phyloP scores from a whole-genome alignment of 2,113 vertebrate species.

The Epinephelus lanceolatus region DNA sequence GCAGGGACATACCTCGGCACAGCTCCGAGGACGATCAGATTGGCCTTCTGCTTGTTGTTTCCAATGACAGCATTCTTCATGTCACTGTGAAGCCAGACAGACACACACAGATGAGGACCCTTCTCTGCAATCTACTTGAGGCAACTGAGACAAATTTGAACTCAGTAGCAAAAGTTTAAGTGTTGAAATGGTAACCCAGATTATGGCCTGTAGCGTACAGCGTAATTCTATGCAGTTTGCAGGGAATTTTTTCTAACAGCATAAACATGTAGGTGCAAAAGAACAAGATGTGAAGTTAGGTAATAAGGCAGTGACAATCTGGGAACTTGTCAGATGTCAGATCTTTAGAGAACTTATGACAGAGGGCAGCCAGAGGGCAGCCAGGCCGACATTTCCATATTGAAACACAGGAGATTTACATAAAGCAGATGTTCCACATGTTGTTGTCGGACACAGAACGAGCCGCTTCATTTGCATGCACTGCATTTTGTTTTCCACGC shows the following conservation, averaged over 20 bases:
- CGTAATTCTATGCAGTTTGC: too few species aligned
- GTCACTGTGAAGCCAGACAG: constrained; percentile 86
- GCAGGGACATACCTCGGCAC: constrained; percentile 90
- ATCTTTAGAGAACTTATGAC: too few species aligned
- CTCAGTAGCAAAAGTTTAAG: neutral
- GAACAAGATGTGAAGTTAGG: neutral
- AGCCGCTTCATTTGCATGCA: constrained; percentile 13
- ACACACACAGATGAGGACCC: neutral
- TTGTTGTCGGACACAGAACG: neutral
- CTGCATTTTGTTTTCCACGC: neutral
- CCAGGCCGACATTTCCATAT: neutral
- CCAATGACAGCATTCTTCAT: constrained; percentile 99
- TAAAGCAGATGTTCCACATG: constrained; percentile 12
- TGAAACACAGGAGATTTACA: neutral
- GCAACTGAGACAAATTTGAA: neutral
- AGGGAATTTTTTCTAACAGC: too few species aligned
- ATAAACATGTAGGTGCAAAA: too few species aligned
- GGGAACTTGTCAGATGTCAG: neutral
- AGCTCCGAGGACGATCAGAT: constrained; percentile 98
- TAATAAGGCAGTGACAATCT: neutral
- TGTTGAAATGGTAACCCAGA: neutral
- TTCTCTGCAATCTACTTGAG: neutral
- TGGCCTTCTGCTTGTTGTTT: constrained; percentile 99
- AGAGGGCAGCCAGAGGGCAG: neutral
- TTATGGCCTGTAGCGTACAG: accelerated